These are phyloP conservation scores for Apodemus agrarius DNA, from an alignment of 2,797 vertebrate species.

Conservation along the genomic window DNA sequence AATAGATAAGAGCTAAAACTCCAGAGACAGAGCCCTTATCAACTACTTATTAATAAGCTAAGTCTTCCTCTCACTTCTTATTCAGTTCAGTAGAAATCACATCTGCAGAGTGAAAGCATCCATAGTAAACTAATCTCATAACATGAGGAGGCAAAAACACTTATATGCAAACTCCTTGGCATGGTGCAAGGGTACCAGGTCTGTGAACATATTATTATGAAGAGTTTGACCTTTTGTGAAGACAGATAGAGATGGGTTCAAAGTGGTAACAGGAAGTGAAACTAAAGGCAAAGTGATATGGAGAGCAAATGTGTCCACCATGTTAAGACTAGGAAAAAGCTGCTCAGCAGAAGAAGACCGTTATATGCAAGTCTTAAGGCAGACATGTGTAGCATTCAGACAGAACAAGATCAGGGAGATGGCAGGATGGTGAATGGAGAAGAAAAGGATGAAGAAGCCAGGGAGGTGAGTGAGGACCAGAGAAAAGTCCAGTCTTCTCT, in stretches of 20 bases:
- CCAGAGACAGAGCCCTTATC: neutral
- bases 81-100: neutral
- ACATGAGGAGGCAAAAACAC: neutral
- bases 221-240: neutral
- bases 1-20: neutral
- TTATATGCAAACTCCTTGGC: neutral
- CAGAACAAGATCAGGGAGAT: neutral
- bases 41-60: neutral
- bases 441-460: neutral
- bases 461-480: neutral
- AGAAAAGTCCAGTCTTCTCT: neutral
- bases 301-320: too few relatives aligned
- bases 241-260: neutral
- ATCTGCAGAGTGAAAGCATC: neutral
- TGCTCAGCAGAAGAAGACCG: neutral
- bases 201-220: neutral
- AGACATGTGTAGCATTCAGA: neutral
- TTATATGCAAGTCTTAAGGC: neutral
- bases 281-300: neutral
- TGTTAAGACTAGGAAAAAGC: neutral
- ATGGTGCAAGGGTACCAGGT: neutral
- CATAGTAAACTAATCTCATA: neutral
- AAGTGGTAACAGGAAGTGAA: neutral
- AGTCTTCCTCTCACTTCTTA: neutral
- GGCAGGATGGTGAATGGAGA: neutral